Evolutionary conservation across 2,888 invertebrate genomes (phyloP).

Genomic region (Abrostola triplasia): DNA sequence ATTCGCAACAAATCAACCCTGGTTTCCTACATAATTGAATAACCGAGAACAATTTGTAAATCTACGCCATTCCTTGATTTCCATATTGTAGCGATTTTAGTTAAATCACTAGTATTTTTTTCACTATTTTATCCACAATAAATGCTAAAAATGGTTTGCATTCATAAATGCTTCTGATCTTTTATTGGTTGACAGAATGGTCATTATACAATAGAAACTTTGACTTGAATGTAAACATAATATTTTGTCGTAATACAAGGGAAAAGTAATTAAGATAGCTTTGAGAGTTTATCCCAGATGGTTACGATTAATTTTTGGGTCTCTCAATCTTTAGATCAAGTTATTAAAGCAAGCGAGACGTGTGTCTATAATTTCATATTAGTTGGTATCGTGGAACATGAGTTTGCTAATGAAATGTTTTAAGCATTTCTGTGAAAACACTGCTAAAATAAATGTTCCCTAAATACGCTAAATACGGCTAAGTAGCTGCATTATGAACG

Average conservation of each 20-base stretch:
- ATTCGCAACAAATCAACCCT: constrained; percentile 31
- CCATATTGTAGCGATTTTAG: background rate
- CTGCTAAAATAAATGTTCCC: too few relatives aligned
- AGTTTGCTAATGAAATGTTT: too few relatives aligned
- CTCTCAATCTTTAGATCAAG: background rate
- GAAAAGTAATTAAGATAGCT: constrained; percentile 4
- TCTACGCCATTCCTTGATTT: constrained; percentile 3
- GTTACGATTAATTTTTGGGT: background rate
- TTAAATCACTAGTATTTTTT: background rate
- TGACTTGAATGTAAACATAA: background rate
- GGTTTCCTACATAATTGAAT: constrained; percentile 35
- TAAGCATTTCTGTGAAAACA: too few relatives aligned
- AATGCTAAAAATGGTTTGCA: too few relatives aligned
- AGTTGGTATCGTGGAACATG: too few relatives aligned
- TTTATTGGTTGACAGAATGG: too few relatives aligned
- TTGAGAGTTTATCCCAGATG: constrained; percentile 6
- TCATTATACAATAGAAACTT: background rate
- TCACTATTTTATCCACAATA: too few relatives aligned
- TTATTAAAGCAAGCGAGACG: too few relatives aligned
- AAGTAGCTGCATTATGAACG: too few relatives aligned
- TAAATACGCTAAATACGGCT: too few relatives aligned
- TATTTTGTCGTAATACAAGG: background rate
- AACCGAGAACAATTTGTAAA: constrained; percentile 9
- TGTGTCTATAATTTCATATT: too few relatives aligned
- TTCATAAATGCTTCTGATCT: too few relatives aligned